Evolutionary conservation across 2,888 invertebrate species (phyloP).

Genomic region (Spisula subtruncata): DNA sequence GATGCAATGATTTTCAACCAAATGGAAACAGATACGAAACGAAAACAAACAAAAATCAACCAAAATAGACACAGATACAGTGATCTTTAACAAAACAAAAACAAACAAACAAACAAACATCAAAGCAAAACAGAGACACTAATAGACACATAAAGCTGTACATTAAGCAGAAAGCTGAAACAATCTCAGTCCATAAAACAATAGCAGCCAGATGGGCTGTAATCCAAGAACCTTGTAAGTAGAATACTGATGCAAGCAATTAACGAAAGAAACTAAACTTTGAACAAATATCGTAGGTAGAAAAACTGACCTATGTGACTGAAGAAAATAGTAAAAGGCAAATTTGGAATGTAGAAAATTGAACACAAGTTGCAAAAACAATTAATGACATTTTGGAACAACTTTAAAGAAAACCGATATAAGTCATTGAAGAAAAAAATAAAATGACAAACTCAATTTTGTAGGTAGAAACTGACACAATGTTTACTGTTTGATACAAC

Average conservation of each 20-base stretch:
- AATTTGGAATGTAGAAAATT: too few relatives aligned
- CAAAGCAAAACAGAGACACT: not conserved
- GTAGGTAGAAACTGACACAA: not conserved
- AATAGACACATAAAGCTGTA: not conserved
- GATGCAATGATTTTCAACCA: too few relatives aligned
- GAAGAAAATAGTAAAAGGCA: too few relatives aligned
- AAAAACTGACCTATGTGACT: too few relatives aligned
- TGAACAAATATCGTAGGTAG: too few relatives aligned
- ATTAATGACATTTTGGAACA: too few relatives aligned
- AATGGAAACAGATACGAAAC: too few relatives aligned
- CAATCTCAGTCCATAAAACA: not conserved
- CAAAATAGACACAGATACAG: too few relatives aligned
- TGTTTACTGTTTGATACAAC: conserved; percentile 34
- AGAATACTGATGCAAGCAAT: not conserved
- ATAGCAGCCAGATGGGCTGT: conserved; percentile 18
- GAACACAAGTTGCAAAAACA: too few relatives aligned
- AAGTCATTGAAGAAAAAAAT: not conserved
- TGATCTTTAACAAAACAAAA: not conserved
- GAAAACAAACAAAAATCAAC: not conserved
- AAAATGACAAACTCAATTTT: too few relatives aligned
- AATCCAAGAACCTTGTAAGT: not conserved
- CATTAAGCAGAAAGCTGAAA: not conserved
- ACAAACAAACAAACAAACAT: not conserved
- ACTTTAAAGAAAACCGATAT: not conserved
- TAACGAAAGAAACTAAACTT: not conserved